Evolutionary conservation across 1,140 invertebrate species (phyloP).

Genomic region (Coelopa frigida): DNA sequence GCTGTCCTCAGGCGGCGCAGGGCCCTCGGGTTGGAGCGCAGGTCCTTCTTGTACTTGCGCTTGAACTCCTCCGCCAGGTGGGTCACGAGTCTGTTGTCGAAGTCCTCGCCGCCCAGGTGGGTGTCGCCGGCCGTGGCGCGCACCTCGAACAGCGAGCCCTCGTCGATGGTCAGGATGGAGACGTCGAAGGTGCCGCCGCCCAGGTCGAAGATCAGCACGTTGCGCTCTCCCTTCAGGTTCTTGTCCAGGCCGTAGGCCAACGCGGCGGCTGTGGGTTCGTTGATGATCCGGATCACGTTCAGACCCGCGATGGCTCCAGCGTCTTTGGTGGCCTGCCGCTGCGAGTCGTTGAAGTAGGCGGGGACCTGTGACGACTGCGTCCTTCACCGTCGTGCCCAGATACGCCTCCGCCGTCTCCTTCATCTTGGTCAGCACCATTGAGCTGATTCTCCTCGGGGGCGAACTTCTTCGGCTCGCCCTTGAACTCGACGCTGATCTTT

Average conservation of each 20-base stretch:
- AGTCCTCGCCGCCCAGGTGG: constrained; percentile 65
- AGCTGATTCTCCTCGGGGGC: constrained; percentile 68
- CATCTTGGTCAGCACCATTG: constrained; percentile 73
- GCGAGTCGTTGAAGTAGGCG: constrained; percentile 58
- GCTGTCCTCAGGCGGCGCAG: constrained; percentile 65
- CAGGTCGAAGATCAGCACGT: constrained; percentile 64
- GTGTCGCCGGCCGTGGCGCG: constrained; percentile 69
- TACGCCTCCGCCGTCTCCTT: constrained; percentile 74
- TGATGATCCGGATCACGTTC: constrained; percentile 63
- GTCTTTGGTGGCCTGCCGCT: constrained; percentile 59
- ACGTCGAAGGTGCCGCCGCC: constrained; percentile 77
- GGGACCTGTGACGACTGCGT: constrained; percentile 58
- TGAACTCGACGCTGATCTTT: constrained; percentile 65
- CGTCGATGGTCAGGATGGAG: constrained; percentile 76
- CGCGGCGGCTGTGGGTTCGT: constrained; percentile 67
- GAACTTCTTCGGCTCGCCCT: constrained; percentile 64
- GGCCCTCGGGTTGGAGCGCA: constrained; percentile 64
- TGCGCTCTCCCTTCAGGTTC: constrained; percentile 63
- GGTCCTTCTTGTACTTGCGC: constrained; percentile 72
- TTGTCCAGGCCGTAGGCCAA: constrained; percentile 67
- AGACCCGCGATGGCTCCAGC: constrained; percentile 60
- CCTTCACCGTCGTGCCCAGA: constrained; percentile 58
- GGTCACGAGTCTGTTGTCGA: constrained; percentile 69
- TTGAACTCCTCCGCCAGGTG: constrained; percentile 71
- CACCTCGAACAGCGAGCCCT: constrained; percentile 73